Evolutionary conservation across 2,888 invertebrate genomes (phyloP), one percentile per base, ranked within the genome.

Genomic region (Catocala nupta): DNA sequence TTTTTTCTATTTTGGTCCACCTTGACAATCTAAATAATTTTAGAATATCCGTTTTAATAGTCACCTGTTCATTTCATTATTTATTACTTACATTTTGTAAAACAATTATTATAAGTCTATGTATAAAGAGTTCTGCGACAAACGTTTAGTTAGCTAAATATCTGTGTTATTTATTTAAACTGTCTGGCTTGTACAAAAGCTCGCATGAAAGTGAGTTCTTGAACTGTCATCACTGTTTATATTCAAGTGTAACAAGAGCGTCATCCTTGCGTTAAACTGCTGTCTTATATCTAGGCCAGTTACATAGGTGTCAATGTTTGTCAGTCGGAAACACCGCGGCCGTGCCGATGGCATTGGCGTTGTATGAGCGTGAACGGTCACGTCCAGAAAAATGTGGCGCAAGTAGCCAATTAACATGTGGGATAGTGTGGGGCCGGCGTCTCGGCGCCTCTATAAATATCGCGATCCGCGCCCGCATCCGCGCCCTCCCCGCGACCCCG

Each of bases 391-490:
- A 91, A 92, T 90, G 89, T 89, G 87, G 85, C 86, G 85, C 90
- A 88, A 91, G 91, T 89, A 90, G 89, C 90, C 90, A 92, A 92
- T 92, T 93, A 91, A 90, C 89, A 89, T 86, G 90, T 84, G 88
- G 86, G 87, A 90, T 90, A 89, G 89, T 85, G 87, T 85, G 90
- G 86, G 90, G 92, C 90, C 90, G 87, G 87, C 89, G 90, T 89
- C 90, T 89, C 91, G 88, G 84, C 89, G 89, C 84, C 90, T 89
- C 93, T 93, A 93, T 89, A 92, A 93, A 93, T 93, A 93, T 83
- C 85, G 77, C 76, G 76, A 81, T 74, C 71, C 69, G 68, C 71
- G 74, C 71, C 67, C 73, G 72, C 77, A 65, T 64, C 65, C 73
- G 75, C 82, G 67, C 74, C 61, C 75, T 77, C 80, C 80, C 81